Base-by-base conservation (phyloP, 2,888 invertebrate genomes). In the Tuta absoluta region DNA sequence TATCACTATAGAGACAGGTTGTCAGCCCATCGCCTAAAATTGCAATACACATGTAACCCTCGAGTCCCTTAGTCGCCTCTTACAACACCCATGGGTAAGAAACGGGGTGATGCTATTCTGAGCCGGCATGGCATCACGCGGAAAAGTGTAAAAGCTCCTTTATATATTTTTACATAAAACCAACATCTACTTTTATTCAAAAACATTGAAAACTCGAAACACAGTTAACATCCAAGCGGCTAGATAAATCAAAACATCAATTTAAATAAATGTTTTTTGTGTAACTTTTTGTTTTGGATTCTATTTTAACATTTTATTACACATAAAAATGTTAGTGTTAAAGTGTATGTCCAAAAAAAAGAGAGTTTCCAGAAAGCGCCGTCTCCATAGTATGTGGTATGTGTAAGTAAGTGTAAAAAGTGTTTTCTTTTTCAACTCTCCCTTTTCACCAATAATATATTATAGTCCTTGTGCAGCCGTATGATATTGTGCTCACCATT, bases 181-280 rank as follows among this genome's bases (percentile, higher is more conserved):
- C 66, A 63, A 65, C 62, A 68, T 72, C 64, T 63, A 65, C 61
- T 60, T 33, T 33, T 45, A 53, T 63, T 23, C 67, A 64, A 62
- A 65, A 21, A 62, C 62, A 62, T 45, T 58, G 41, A 66, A 64
- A 65, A 33, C 33, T 33, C 33, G 33, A n/a, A 56, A 64, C 66
- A 66, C 66, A 64, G 19, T 71, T 71, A 83, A 79, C 86, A 86
- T 83, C 77, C 80, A 85, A 85, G 85, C 82, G 67, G 76, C 79
- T 82, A 81, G 58, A 53, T 58, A 57, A 60, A 66, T 60, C 53
- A 12, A 57, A 21, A 38, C 24, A 23, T 14, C 48, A 63, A 59
- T 41, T 45, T 64, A 24, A 11, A 45, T 28, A 37, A 48, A 11
- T 17, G 10, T 14, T 48, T 41, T 37, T 28, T 57, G 63, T 63